phyloP scores from a whole-genome alignment of 2,888 invertebrate genomes.

The Dascillus cervinus region DNA sequence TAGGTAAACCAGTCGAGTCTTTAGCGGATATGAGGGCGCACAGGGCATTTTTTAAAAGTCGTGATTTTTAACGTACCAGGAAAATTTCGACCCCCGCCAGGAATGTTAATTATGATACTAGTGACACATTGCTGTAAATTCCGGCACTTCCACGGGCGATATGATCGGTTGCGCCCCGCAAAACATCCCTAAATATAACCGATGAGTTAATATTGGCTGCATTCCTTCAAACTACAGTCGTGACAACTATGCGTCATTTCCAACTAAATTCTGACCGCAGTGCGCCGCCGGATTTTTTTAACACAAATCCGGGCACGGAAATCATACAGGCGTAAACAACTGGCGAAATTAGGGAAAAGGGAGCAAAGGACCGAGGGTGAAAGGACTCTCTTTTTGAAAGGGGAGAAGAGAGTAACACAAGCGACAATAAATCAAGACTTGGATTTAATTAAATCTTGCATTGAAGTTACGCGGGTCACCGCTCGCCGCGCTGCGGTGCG shows the following conservation, averaged over 20 bases:
- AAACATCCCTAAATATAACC: slow-evolving; percentile 31
- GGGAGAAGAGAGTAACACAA: slow-evolving; percentile 29
- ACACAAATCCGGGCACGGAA: slow-evolving; percentile 7
- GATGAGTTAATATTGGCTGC: slow-evolving; percentile 37
- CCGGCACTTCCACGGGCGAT: slow-evolving; percentile 33
- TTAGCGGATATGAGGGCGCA: slow-evolving; percentile 21
- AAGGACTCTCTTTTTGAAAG: slow-evolving; percentile 17
- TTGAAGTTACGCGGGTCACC: slow-evolving; percentile 47
- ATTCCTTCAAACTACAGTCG: slow-evolving; percentile 33
- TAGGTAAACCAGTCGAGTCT: slow-evolving; percentile 44
- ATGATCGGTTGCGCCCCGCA: slow-evolving; percentile 28
- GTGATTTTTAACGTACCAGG: too few species aligned
- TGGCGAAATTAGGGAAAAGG: slow-evolving; percentile 17
- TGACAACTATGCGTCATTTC: slow-evolving; percentile 35
- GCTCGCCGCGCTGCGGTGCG: slow-evolving; percentile 42
- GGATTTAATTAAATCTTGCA: slow-evolving; percentile 51
- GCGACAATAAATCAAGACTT: slow-evolving; percentile 49
- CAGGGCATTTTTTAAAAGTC: too few species aligned
- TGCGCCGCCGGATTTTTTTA: too few species aligned
- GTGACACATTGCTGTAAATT: slow-evolving; percentile 37
- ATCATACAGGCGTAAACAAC: slow-evolving; percentile 27
- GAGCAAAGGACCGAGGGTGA: slow-evolving; percentile 18
- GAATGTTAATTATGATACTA: slow-evolving; percentile 41
- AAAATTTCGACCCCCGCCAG: too few species aligned
- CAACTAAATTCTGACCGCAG: neutral